These are phyloP conservation scores for Chromobotia macracanthus DNA, from an alignment of 2,797 vertebrate genomes.

Conservation along the genomic window DNA sequence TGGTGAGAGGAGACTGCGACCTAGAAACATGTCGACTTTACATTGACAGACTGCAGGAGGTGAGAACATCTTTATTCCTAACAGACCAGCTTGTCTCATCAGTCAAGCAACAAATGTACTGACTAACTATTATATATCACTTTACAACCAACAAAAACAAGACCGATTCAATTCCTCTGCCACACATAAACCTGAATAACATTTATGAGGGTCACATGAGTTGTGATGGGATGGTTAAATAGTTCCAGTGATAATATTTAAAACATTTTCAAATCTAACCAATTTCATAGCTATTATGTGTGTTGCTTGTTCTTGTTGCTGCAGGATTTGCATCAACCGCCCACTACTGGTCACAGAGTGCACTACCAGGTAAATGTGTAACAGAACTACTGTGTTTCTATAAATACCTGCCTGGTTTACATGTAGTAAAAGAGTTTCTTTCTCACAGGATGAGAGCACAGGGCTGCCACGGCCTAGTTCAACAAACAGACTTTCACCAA, in stretches of 20 bases:
- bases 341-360: conserved; percentile 86
- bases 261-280: too few species aligned
- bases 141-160: too few species aligned
- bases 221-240: neutral
- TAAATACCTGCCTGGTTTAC: neutral
- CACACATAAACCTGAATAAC: conserved; percentile 4
- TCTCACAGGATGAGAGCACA: conserved; percentile 75
- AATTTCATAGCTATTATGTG: too few species aligned
- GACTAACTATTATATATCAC: too few species aligned
- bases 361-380: conserved; percentile 89
- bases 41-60: conserved; percentile 95
- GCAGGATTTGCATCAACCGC: conserved; percentile 81
- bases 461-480: conserved; percentile 80
- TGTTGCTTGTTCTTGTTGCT: conserved; percentile 53
- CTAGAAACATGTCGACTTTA: conserved; percentile 97
- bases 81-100: too few species aligned
- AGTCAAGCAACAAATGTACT: too few species aligned
- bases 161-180: neutral
- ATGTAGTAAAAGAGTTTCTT: neutral
- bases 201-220: neutral
- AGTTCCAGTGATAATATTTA: too few species aligned
- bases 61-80: conserved; percentile 58
- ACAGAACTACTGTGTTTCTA: neutral
- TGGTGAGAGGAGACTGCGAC: conserved; percentile 95
- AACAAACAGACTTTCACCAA: conserved; percentile 87